Conservation (phyloP, 2,888 invertebrate species). For the Xestoiulus laeticollis region DNA sequence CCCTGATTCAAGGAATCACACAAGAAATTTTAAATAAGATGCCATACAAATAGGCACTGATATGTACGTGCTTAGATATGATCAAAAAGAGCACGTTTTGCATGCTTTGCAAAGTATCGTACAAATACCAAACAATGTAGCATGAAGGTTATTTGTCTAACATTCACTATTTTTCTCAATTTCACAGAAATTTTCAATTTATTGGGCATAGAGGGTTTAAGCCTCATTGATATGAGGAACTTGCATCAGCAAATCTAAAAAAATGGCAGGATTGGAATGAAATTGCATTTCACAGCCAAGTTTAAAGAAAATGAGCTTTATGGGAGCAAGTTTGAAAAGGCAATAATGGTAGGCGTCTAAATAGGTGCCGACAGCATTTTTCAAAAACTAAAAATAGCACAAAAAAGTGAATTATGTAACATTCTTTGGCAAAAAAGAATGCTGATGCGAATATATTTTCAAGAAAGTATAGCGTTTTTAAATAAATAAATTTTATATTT, state of each 20-base stretch:
- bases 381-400: background rate
- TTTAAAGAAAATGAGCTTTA: background rate
- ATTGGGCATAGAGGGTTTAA: no score
- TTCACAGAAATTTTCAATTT: no score
- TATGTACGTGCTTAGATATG: no score
- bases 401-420: conserved; percentile 6
- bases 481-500: background rate
- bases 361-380: background rate
- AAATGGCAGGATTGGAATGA: background rate
- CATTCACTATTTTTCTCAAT: no score
- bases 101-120: no score
- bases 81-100: no score
- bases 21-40: no score
- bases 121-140: no score
- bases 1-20: no score
- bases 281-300: background rate
- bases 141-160: no score
- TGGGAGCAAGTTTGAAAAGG: background rate
- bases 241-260: background rate
- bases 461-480: background rate
- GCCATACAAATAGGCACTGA: no score
- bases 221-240: no score
- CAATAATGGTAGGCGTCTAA: conserved; percentile 9
- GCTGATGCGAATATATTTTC: background rate
- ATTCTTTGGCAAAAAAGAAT: background rate